These are phyloP conservation scores for Cecidostiba fungosa DNA, from an alignment of 2,888 invertebrate species.

Conservation along the genomic window DNA sequence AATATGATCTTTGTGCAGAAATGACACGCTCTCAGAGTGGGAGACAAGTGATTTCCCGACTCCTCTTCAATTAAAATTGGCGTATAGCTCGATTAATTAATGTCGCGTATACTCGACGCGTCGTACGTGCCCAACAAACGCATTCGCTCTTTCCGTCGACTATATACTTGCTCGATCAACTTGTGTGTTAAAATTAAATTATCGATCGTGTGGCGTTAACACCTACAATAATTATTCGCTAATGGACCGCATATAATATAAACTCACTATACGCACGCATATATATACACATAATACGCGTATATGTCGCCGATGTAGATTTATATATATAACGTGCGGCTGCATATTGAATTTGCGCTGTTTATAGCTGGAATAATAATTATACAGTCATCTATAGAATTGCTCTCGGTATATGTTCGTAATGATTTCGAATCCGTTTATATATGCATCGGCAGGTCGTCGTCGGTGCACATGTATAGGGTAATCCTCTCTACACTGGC, in stretches of 20 bases:
- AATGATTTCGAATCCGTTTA: background rate
- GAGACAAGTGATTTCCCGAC: background rate
- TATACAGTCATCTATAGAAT: background rate
- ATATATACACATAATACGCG: background rate
- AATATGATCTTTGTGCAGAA: background rate
- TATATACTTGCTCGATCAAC: background rate
- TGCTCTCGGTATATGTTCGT: background rate
- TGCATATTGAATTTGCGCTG: background rate
- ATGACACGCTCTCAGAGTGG: background rate
- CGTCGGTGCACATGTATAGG: background rate
- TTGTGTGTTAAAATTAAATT: conserved; percentile 44
- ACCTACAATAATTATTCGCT: conserved; percentile 49
- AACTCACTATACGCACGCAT: too few species aligned
- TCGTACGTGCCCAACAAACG: background rate
- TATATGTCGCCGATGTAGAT: background rate
- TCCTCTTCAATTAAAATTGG: conserved; percentile 1
- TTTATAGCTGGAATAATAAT: conserved; percentile 1
- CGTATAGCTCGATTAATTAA: background rate
- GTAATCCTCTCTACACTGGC: background rate
- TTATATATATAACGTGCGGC: too few species aligned
- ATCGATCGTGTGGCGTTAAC: conserved; percentile 28
- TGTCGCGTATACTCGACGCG: background rate
- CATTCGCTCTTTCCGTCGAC: background rate
- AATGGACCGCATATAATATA: conserved; percentile 44
- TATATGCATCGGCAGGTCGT: background rate